phyloP scores from a whole-genome alignment of 2,113 vertebrate species.

The Xiphophorus maculatus region DNA sequence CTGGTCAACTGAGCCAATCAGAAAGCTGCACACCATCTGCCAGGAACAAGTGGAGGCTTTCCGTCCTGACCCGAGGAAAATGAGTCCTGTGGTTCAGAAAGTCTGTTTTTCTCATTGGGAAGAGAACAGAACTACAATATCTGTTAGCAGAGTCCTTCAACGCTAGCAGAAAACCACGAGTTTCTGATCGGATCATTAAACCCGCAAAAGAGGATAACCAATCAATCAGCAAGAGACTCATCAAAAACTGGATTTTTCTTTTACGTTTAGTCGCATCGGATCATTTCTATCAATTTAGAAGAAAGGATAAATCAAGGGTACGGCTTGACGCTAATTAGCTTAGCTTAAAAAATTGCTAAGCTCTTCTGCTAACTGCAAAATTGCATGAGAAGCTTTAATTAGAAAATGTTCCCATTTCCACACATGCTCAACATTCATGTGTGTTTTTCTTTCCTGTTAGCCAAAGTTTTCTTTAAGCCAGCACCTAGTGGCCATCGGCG shows the following conservation, averaged over 20 bases:
- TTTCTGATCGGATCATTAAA: background rate
- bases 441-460: background rate
- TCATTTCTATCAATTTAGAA: background rate
- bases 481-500: background rate
- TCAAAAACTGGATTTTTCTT: background rate
- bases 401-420: background rate
- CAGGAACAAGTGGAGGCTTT: slow-evolving; percentile 47
- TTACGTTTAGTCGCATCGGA: background rate
- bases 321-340: background rate
- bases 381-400: background rate
- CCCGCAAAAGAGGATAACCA: background rate
- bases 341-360: slow-evolving; percentile 1
- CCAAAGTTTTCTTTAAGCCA: background rate
- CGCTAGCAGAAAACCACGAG: background rate
- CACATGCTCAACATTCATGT: background rate
- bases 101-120: slow-evolving; percentile 1
- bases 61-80: slow-evolving; percentile 13
- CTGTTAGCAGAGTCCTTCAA: slow-evolving; percentile 1
- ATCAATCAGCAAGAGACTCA: background rate
- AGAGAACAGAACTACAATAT: background rate
- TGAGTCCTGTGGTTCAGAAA: background rate
- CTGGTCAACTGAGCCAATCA: slow-evolving; percentile 24
- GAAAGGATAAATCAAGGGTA: background rate
- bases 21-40: slow-evolving; percentile 20
- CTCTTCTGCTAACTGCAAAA: background rate